A percentile compares a stretch with the other conserved stretches of the same genome.
These are phyloP conservation scores for Ptilorrhoa leucosticta DNA, from an alignment of 2,113 vertebrate genomes.

Conservation along the genomic window DNA sequence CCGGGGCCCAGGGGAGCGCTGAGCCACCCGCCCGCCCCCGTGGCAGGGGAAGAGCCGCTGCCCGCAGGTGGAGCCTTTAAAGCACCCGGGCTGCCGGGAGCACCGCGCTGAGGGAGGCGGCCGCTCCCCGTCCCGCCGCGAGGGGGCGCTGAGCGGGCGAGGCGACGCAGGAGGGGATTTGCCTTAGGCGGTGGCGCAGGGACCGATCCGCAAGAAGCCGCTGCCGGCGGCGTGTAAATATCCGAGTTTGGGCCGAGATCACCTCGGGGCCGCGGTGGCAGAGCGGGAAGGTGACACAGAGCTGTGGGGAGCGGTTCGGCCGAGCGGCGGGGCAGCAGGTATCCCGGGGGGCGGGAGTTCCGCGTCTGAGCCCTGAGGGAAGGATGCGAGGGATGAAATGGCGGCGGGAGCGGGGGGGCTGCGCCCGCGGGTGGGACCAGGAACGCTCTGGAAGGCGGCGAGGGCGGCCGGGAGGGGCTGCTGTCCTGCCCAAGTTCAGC, in stretches of 20 bases:
- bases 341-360: background rate
- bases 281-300: background rate
- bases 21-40: background rate
- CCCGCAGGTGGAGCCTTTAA: background rate
- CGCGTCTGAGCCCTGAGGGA: background rate
- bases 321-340: slow-evolving; percentile 10
- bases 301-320: background rate
- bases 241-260: background rate
- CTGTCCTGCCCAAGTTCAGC: background rate
- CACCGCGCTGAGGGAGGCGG: background rate
- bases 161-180: background rate
- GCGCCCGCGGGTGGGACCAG: background rate
- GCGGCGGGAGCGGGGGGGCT: background rate
- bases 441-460: background rate
- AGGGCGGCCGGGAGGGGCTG: background rate
- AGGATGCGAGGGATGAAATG: background rate
- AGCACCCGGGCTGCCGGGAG: background rate
- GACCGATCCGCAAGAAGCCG: background rate
- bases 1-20: background rate
- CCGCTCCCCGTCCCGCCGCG: background rate
- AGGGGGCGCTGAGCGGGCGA: background rate
- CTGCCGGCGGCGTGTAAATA: background rate
- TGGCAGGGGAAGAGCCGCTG: background rate
- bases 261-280: background rate
- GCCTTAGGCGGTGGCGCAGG: background rate